Evolutionary conservation across 2,797 vertebrate species (phyloP).

Genomic region (Pelodytes ibericus): DNA sequence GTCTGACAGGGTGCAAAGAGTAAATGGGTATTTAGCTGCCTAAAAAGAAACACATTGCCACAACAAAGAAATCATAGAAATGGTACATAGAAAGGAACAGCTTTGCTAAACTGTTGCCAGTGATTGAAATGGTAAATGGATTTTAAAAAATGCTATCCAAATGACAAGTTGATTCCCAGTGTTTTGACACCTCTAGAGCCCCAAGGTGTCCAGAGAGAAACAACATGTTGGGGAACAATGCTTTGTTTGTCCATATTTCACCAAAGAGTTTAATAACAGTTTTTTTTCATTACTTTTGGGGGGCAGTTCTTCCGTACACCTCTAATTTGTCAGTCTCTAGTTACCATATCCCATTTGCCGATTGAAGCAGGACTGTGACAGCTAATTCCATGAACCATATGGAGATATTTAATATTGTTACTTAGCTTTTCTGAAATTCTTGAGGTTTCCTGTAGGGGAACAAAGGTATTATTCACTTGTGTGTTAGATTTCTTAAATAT

Average conservation of each 20-base stretch:
- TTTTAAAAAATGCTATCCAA: neutral
- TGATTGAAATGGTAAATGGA: conserved; percentile 4
- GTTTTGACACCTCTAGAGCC: conserved; percentile 38
- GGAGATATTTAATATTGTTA: conserved; percentile 55
- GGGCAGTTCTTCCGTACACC: conserved; percentile 45
- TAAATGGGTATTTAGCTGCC: too few species aligned
- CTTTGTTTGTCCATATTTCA: conserved; percentile 31
- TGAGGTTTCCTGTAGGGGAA: conserved; percentile 34
- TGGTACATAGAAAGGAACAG: neutral
- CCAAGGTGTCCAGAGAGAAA: conserved; percentile 28
- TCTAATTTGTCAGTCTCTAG: conserved; percentile 52
- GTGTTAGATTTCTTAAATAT: conserved; percentile 46
- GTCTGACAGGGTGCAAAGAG: too few species aligned
- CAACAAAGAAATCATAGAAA: neutral
- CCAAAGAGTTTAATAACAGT: conserved; percentile 39
- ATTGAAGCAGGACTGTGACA: conserved; percentile 46
- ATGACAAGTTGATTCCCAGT: conserved; percentile 45
- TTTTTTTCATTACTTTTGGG: conserved; percentile 32
- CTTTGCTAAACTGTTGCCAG: neutral
- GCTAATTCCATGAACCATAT: conserved; percentile 52
- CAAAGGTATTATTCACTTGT: conserved; percentile 53
- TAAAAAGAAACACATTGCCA: too few species aligned
- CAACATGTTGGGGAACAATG: conserved; percentile 37
- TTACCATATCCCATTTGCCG: conserved; percentile 51
- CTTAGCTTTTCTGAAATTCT: conserved; percentile 44